Percentiles rank a stretch among this genome's conserved stretches.
Conservation (phyloP, 2,797 vertebrate genomes). For the Aldrovandia affinis region DNA sequence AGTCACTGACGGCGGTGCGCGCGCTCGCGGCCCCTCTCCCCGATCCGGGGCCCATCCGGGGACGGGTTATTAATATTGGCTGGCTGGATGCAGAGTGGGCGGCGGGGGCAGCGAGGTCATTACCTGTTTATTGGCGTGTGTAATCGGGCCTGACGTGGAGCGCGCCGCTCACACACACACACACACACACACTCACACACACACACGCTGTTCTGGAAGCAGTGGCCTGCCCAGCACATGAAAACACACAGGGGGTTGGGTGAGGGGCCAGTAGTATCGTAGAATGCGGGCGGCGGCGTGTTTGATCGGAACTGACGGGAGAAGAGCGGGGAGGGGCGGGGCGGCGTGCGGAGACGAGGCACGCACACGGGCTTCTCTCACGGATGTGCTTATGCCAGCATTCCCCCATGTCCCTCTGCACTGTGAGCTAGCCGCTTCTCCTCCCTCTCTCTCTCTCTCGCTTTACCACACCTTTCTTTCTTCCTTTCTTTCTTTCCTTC, state of each 20-base stretch:
- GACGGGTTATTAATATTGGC: constrained; percentile 17
- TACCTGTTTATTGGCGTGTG: constrained; percentile 24
- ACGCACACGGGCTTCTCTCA: not conserved
- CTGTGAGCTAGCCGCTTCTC: not conserved
- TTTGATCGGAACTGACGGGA: too few relatives aligned
- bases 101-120: not conserved
- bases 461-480: not conserved
- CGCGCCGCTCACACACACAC: not conserved
- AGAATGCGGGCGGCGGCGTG: too few relatives aligned
- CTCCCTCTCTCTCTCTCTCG: not conserved
- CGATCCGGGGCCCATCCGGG: not conserved
- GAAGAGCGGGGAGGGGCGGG: too few relatives aligned
- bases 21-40: not conserved
- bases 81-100: constrained; percentile 16
- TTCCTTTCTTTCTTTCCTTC: not conserved
- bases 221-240: too few relatives aligned
- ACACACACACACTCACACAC: constrained; percentile 12
- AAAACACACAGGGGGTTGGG: too few relatives aligned
- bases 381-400: not conserved
- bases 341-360: not conserved
- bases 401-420: not conserved
- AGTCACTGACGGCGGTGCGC: not conserved
- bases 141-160: constrained; percentile 23
- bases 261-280: too few relatives aligned
- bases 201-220: not conserved